phyloP scores from a whole-genome alignment of 2,888 invertebrate genomes.

The Drosophila vallismaia region DNA sequence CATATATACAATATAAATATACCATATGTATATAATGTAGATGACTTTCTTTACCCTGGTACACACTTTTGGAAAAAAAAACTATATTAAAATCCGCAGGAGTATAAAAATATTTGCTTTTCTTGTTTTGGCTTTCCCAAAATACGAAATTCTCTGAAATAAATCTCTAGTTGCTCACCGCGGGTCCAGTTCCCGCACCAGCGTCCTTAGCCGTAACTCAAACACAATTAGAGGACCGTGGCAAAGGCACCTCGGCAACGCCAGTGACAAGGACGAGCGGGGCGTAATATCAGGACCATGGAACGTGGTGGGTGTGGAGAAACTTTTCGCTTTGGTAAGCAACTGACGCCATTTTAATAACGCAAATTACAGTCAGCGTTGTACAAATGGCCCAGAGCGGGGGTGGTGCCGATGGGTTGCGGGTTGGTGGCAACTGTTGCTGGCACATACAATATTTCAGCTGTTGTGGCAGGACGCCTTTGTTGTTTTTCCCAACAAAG shows the following conservation, averaged over 20 bases:
- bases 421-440: constrained; percentile 61
- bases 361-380: constrained; percentile 66
- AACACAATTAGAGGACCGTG: constrained; percentile 53
- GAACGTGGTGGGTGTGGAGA: constrained; percentile 15
- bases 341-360: constrained; percentile 77
- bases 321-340: constrained; percentile 66
- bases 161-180: constrained; percentile 26
- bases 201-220: constrained; percentile 41
- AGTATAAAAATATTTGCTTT: background rate
- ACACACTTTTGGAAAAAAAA: too few species aligned
- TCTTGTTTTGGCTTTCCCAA: constrained; percentile 9
- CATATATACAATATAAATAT: too few species aligned
- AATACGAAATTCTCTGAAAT: constrained; percentile 28
- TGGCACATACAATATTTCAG: constrained; percentile 59
- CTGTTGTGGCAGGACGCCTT: constrained; percentile 44
- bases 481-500: constrained; percentile 42
- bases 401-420: background rate
- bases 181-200: constrained; percentile 8
- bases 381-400: background rate
- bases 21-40: too few species aligned
- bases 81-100: background rate
- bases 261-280: constrained; percentile 12
- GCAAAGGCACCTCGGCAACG: constrained; percentile 18
- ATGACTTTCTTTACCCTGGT: too few species aligned
- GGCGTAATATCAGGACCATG: background rate